Conservation (phyloP, 2,888 invertebrate species). For the Sarcophaga rosellei region DNA sequence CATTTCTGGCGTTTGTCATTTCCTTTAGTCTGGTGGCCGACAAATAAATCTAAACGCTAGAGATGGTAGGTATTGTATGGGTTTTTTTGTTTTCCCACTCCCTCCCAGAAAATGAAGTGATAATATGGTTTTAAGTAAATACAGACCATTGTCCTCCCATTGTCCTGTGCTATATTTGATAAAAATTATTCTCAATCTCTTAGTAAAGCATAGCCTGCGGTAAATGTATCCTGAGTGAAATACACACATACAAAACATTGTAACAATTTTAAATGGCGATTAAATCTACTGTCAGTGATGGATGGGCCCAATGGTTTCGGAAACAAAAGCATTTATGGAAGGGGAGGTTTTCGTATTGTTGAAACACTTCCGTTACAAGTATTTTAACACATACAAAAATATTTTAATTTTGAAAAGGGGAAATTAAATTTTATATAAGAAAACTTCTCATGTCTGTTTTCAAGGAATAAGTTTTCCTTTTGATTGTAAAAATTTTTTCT, state of each 20-base stretch:
- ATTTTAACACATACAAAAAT: constrained; percentile 78
- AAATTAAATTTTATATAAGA: neutral
- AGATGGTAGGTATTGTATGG: neutral
- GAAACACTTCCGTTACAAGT: constrained; percentile 69
- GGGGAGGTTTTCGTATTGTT: constrained; percentile 42
- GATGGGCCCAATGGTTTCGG: constrained; percentile 69
- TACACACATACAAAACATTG: constrained; percentile 49
- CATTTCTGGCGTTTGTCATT: constrained; percentile 65
- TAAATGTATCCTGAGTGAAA: constrained; percentile 58
- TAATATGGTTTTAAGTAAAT: constrained; percentile 74
- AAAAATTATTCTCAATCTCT: constrained; percentile 53
- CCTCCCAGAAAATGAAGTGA: constrained; percentile 54
- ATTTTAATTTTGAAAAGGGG: constrained; percentile 70
- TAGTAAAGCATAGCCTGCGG: constrained; percentile 42
- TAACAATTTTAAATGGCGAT: constrained; percentile 79
- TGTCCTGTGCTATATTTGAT: constrained; percentile 52
- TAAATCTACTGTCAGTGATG: constrained; percentile 79
- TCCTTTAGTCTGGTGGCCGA: constrained; percentile 67
- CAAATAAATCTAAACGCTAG: constrained; percentile 73
- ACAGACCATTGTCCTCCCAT: constrained; percentile 68
- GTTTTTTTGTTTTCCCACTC: constrained; percentile 25
- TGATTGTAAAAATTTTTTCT: too few species aligned
- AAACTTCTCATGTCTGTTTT: neutral
- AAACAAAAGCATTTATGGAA: constrained; percentile 39
- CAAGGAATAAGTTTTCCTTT: too few species aligned